Evolutionary conservation across 2,888 invertebrate species (phyloP), one percentile per base, ranked within the genome.

Genomic region (Drosophila buzzatii): DNA sequence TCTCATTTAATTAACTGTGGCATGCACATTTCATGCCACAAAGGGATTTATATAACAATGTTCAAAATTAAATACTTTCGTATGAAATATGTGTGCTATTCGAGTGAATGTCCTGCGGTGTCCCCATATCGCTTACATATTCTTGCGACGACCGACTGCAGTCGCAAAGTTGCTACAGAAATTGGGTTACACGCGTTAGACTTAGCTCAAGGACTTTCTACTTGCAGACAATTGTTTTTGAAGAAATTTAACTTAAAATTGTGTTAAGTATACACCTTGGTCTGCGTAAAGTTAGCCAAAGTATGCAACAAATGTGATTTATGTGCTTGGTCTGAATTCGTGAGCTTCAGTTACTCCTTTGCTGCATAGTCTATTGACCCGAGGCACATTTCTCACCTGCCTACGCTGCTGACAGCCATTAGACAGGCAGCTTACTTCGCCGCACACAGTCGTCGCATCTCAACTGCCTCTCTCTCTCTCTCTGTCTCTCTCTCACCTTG

Each of bases 321-420:
- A 76, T 76, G 65, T 62, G 56, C 61, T 33, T 23, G 10, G 52
- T n/a, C 31, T n/a, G 53, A 39, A 53, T 53, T 53, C 23, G 53
- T 39, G 53, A 39, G 23, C 5, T 39, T 10, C 23, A 27, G 49
- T 51, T 44, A 65, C 61, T 65, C 55, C 47, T 33, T 33, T 77
- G 70, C 42, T 53, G 42, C 56, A 23, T 31, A 70, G 75, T 75
- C 63, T 72, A 70, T 83, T 81, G 75, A 69, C 74, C 81, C 31
- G 31, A n/a, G 64, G 70, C 60, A 42, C 39, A 74, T 65, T 70
- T 76, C 79, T 56, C 78, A 73, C 76, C 62, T 76, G 44, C 57
- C 49, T 42, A 42, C 42, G 12, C 39, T 51, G 49, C 75, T 73
- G 73, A 63, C 79, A 74, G 45, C 45, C 76, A 73, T 73, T 78